Evolutionary conservation across 2,113 vertebrate species (phyloP).

Genomic region (Gila orcuttii): DNA sequence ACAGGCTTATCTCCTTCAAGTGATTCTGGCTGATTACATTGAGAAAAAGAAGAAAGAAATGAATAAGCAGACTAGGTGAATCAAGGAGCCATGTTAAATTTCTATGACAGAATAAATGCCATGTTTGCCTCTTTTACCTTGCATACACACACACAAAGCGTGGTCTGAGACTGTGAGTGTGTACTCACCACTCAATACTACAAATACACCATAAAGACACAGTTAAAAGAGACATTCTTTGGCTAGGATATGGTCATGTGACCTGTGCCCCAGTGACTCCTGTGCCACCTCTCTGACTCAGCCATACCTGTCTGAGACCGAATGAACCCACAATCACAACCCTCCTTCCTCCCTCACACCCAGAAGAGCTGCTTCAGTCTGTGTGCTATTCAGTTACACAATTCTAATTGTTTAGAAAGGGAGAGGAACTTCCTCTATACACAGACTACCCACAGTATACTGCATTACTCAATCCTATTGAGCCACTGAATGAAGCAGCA

Average conservation of each 20-base stretch:
- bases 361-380: constrained; percentile 3
- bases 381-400: constrained; percentile 25
- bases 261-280: constrained; percentile 46
- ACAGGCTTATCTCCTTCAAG: constrained; percentile 39
- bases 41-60: constrained; percentile 19
- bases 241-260: constrained; percentile 12
- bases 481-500: constrained; percentile 9
- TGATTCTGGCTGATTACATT: constrained; percentile 39
- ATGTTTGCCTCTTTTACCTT: constrained; percentile 20
- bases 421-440: constrained; percentile 29
- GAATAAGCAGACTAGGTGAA: constrained; percentile 10
- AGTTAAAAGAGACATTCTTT: background rate
- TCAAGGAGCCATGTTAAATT: background rate
- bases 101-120: constrained; percentile 27
- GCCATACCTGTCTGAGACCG: constrained; percentile 45
- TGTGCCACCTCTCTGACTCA: constrained; percentile 47
- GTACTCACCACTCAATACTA: background rate
- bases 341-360: background rate
- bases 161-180: background rate
- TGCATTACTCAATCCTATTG: constrained; percentile 9
- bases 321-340: constrained; percentile 4
- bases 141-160: background rate
- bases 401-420: constrained; percentile 36
- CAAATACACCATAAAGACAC: constrained; percentile 32
- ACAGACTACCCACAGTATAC: background rate